Evolutionary conservation across 2,888 invertebrate genomes (phyloP).

Genomic region (Eulithis prunata): DNA sequence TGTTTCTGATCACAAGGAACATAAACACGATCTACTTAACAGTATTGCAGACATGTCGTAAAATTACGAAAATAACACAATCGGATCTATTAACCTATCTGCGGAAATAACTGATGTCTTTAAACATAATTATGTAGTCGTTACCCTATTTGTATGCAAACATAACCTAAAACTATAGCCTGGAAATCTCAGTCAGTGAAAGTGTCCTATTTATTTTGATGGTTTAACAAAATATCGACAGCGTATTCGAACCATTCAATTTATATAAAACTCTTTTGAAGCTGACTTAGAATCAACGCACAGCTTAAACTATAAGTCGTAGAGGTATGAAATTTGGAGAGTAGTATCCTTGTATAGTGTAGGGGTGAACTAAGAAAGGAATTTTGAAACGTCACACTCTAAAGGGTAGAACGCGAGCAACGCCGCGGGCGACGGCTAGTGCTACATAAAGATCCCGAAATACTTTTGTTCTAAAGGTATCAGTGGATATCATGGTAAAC

Average conservation of each 20-base stretch:
- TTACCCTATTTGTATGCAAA: constrained; percentile 26
- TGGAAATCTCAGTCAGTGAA: not conserved
- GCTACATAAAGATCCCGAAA: too few relatives aligned
- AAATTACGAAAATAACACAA: constrained; percentile 40
- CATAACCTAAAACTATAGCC: constrained; percentile 26
- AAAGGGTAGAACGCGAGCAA: too few relatives aligned
- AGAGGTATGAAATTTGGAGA: too few relatives aligned
- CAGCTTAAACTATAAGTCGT: too few relatives aligned
- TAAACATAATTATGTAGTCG: constrained; percentile 36
- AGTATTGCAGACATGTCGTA: constrained; percentile 33
- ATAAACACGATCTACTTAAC: constrained; percentile 32
- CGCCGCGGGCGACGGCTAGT: too few relatives aligned
- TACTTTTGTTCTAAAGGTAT: too few relatives aligned
- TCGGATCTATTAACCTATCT: constrained; percentile 41
- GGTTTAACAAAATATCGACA: not conserved
- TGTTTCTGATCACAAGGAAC: not conserved
- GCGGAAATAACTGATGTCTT: constrained; percentile 32
- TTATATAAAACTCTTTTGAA: too few relatives aligned
- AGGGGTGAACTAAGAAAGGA: too few relatives aligned
- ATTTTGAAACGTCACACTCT: too few relatives aligned
- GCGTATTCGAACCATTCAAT: not conserved
- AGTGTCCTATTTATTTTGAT: constrained; percentile 1
- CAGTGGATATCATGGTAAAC: too few relatives aligned
- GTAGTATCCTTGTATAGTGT: too few relatives aligned
- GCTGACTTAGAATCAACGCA: too few relatives aligned